A percentile compares a stretch with the other conserved stretches of the same genome.
Conservation (phyloP, 2,888 invertebrate species). For the Lottia scabra region DNA sequence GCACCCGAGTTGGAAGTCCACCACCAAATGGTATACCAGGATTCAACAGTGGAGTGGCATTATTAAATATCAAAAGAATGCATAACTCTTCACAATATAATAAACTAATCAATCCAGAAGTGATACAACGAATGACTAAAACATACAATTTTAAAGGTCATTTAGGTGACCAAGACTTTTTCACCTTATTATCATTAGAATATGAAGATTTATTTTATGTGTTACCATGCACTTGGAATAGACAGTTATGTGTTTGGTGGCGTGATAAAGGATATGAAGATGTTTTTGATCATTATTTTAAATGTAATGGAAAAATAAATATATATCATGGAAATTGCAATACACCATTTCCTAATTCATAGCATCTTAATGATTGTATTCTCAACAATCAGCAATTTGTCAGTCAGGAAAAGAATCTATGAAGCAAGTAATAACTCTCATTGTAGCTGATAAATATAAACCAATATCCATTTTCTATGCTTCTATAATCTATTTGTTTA, state of each 20-base stretch:
- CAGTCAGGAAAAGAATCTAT: too few relatives aligned
- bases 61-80: slow-evolving; percentile 78
- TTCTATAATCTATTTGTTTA: too few relatives aligned
- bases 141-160: slow-evolving; percentile 73
- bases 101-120: slow-evolving; percentile 68
- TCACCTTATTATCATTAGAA: slow-evolving; percentile 79
- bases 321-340: slow-evolving; percentile 69
- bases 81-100: slow-evolving; percentile 76
- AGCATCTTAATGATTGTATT: too few relatives aligned
- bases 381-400: too few relatives aligned
- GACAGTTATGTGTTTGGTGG: slow-evolving; percentile 88
- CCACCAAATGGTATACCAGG: slow-evolving; percentile 75
- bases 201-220: slow-evolving; percentile 79
- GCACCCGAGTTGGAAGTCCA: slow-evolving; percentile 75
- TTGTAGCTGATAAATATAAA: too few relatives aligned
- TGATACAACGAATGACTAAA: slow-evolving; percentile 56
- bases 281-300: slow-evolving; percentile 80
- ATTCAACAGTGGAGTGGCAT: slow-evolving; percentile 83
- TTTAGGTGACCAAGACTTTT: slow-evolving; percentile 87
- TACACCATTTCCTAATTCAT: slow-evolving; percentile 57
- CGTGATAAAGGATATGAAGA: slow-evolving; percentile 79
- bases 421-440: too few relatives aligned
- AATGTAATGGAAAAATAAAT: slow-evolving; percentile 71
- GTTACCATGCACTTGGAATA: slow-evolving; percentile 83
- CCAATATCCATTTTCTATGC: too few relatives aligned